These are phyloP conservation scores for Ochotona curzoniae DNA, from an alignment of 2,113 vertebrate genomes.

Conservation along the genomic window DNA sequence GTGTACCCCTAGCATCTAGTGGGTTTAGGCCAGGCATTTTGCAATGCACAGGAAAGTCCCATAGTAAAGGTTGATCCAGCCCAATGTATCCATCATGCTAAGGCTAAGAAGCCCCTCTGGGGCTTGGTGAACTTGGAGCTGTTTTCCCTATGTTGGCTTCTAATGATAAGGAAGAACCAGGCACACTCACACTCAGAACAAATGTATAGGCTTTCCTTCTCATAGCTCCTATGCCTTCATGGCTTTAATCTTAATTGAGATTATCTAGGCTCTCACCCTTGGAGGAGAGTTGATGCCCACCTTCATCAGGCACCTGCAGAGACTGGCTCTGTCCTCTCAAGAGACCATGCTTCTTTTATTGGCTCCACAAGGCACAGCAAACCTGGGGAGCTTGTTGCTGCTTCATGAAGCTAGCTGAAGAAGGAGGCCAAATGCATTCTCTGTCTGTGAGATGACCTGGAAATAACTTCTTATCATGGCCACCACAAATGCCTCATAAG, in stretches of 20 bases:
- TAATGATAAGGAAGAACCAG: not conserved
- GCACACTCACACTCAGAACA: not conserved
- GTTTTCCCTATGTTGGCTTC: not conserved
- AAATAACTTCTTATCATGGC: not conserved
- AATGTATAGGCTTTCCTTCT: not conserved
- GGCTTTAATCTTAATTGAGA: not conserved
- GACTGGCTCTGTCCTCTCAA: not conserved
- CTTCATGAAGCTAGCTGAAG: not conserved
- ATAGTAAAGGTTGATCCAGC: not conserved
- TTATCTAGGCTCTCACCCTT: not conserved
- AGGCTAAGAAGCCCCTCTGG: not conserved
- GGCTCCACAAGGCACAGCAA: not conserved
- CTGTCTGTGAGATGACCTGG: not conserved
- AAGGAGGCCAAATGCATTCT: not conserved
- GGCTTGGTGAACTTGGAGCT: not conserved
- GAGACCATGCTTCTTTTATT: not conserved
- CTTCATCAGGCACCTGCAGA: not conserved
- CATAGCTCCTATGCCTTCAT: accelerated
- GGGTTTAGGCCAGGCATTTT: not conserved
- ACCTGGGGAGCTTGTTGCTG: not conserved
- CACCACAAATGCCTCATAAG: not conserved
- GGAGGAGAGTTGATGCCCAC: too few relatives aligned
- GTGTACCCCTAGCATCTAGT: not conserved
- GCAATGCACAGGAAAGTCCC: not conserved
- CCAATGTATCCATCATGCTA: not conserved